phyloP scores from a whole-genome alignment of 2,113 vertebrate genomes.

The Antechinus stuartii region DNA sequence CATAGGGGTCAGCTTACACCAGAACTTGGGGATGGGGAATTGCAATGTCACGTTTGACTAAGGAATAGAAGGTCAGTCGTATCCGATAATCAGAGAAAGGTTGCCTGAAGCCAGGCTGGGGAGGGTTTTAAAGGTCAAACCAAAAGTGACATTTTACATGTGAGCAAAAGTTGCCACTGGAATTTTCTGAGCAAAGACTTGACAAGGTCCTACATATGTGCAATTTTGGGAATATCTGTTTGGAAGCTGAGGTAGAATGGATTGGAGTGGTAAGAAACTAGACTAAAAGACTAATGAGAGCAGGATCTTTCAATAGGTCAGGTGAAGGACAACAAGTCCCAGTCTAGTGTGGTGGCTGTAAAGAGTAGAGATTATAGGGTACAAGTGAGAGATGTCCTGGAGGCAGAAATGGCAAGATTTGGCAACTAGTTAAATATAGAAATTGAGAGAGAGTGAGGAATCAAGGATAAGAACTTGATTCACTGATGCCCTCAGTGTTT shows the following conservation, averaged over 20 bases:
- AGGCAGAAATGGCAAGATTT: not conserved
- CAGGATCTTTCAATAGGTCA: not conserved
- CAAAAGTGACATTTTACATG: not conserved
- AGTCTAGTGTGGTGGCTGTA: not conserved
- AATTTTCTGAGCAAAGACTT: not conserved
- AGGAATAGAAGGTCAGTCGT: not conserved
- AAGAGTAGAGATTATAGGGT: not conserved
- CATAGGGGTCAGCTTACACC: not conserved
- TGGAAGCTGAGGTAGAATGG: not conserved
- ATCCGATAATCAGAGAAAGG: not conserved
- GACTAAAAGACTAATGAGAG: not conserved
- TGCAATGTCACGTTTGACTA: not conserved
- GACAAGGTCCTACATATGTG: not conserved
- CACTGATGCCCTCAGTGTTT: too few species aligned
- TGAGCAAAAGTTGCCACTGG: too few species aligned
- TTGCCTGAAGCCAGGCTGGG: not conserved
- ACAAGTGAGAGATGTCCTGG: too few species aligned
- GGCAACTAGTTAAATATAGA: not conserved
- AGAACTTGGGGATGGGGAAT: not conserved
- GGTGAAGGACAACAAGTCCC: too few species aligned
- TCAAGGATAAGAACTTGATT: not conserved
- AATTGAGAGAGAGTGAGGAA: not conserved
- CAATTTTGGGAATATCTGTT: not conserved
- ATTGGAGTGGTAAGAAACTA: not conserved
- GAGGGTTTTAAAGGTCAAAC: not conserved